Base-by-base conservation (phyloP, 2,797 vertebrate species). In the Pseudochirops corinnae region DNA sequence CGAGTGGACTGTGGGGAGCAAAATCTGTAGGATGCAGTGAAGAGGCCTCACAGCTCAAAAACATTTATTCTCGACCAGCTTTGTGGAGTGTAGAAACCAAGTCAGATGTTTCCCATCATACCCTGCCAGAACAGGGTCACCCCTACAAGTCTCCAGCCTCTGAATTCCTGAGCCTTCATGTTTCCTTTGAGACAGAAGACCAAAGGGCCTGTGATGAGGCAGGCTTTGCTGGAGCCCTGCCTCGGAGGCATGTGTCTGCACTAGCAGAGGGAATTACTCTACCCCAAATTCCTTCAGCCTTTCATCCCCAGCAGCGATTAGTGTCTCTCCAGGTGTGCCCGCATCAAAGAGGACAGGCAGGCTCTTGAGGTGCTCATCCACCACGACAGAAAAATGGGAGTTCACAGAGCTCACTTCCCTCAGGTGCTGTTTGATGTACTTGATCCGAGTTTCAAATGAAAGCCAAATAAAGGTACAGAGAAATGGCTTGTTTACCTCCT, bases 301-400 rank as follows among this genome's bases (percentile, higher is more conserved):
- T 93, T 96, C 55, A 33, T 97, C 92, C 95, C 96, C 98, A 93
- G 39, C 96, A 98, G 97, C 98, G 98, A 98, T 98, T 98, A 98
- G 99, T 98, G 98, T 99, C 99, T 99, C 98, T 98, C 98, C 90
- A 98, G 98, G 98, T 99, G 99, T 93, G 94, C 98, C 87, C 96
- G 99, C 99, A 98, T 99, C 99, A 99, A 99, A 99, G 98, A 96
- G 92, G 55, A 95, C 92, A 56, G 52, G 95, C 96, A 93, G 39
- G 74, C 74, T 87, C 62, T 90, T 92, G 82, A 94, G 31, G 92
- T 92, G 94, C 56, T 96, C 96, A 96, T 92, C 57, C 91, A 57
- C 90, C 52, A 91, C 94, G 52, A 92, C 95, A 5, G 39, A 87
- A 26, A 91, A 55, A 33, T 33, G 90, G 50, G 39, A 1, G 0